Conservation (phyloP, 2,797 vertebrate genomes). For the Anolis apletophallus region DNA sequence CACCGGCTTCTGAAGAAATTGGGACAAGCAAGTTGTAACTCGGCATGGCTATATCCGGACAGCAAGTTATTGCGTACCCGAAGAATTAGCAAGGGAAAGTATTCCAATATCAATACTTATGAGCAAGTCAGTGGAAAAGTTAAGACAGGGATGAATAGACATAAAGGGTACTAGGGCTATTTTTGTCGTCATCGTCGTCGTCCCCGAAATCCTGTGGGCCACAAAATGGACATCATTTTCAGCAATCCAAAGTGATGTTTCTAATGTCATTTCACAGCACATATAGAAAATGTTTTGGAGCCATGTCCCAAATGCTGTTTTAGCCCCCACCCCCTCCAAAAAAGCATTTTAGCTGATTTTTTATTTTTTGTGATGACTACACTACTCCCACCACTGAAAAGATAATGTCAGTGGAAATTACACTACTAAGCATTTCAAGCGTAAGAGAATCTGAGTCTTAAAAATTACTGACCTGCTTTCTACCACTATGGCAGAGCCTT, state of each 20-base stretch:
- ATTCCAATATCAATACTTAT: neutral
- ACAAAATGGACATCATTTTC: no score
- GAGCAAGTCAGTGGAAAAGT: neutral
- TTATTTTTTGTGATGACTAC: no score
- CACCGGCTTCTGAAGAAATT: neutral
- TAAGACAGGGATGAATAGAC: neutral
- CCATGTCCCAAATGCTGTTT: no score
- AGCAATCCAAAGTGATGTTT: no score
- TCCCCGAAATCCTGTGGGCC: no score
- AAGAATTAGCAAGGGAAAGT: neutral
- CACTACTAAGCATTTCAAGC: neutral
- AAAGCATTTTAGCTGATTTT: no score
- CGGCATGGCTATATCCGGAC: neutral
- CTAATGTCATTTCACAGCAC: no score
- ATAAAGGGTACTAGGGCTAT: no score
- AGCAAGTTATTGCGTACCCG: neutral
- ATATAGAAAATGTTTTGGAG: no score
- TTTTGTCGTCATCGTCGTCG: no score
- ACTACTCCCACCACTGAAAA: no score
- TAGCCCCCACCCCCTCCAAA: no score
- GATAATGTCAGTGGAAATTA: neutral
- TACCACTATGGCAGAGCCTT: conserved; percentile 24
- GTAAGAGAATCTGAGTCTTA: neutral
- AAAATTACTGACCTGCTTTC: conserved; percentile 39
- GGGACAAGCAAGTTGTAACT: neutral